phyloP scores from a whole-genome alignment of 2,888 invertebrate species.

The Nephrocerus scutellatus region DNA sequence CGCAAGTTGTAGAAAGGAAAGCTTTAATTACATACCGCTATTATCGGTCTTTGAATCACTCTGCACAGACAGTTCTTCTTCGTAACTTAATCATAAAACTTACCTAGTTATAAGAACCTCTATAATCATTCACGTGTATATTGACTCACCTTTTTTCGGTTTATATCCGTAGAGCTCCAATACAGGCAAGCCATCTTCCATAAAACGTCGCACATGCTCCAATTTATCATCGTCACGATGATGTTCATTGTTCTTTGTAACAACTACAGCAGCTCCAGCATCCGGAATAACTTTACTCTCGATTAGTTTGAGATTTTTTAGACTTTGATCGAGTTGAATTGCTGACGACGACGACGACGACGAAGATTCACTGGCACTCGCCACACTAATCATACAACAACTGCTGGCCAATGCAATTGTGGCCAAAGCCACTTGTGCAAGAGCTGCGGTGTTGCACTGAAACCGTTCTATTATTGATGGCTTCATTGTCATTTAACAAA shows the following conservation, averaged over 20 bases:
- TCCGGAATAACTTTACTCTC: constrained; percentile 45
- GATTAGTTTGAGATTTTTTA: constrained; percentile 43
- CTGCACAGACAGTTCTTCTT: too few relatives aligned
- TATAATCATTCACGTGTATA: neutral
- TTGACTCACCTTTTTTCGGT: constrained; percentile 37
- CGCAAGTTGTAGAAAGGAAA: too few relatives aligned
- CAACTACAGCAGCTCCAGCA: constrained; percentile 24
- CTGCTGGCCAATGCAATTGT: too few relatives aligned
- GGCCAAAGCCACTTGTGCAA: too few relatives aligned
- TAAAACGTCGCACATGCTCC: constrained; percentile 41
- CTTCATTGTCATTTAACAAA: too few relatives aligned
- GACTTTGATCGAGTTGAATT: constrained; percentile 37
- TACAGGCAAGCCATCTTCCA: constrained; percentile 44
- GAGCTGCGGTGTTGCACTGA: too few relatives aligned
- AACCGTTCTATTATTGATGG: too few relatives aligned
- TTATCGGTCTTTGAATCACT: too few relatives aligned
- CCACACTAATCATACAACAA: neutral
- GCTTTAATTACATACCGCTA: too few relatives aligned
- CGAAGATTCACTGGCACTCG: constrained; percentile 4
- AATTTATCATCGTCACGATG: constrained; percentile 39
- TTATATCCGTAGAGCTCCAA: constrained; percentile 44
- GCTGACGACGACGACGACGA: constrained; percentile 12
- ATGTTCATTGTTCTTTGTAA: constrained; percentile 19
- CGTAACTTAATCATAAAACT: too few relatives aligned
- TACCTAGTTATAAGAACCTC: too few relatives aligned